Evolutionary conservation across 1,140 invertebrate species (phyloP).

Genomic region (Heliothis subflexa): DNA sequence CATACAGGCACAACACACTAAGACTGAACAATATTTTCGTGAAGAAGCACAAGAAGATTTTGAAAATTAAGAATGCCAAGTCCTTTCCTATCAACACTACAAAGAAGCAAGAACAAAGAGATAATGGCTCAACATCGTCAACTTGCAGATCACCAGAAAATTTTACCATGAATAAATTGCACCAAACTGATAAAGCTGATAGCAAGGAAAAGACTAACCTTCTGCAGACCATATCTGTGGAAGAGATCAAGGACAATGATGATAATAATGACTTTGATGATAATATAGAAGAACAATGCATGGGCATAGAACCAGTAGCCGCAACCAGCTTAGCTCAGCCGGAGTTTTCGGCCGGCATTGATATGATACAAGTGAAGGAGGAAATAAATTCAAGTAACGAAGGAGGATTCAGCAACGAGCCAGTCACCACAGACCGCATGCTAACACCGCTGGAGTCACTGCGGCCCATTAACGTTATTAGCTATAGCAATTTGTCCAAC

Average conservation of each 20-base stretch:
- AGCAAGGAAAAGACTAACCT: slow-evolving; percentile 61
- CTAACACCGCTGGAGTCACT: slow-evolving; percentile 70
- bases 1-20: slow-evolving; percentile 69
- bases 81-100: slow-evolving; percentile 47
- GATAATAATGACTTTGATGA: slow-evolving; percentile 75
- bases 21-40: slow-evolving; percentile 80
- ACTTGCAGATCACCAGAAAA: slow-evolving; percentile 65
- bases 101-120: slow-evolving; percentile 54
- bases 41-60: slow-evolving; percentile 82
- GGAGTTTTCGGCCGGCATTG: slow-evolving; percentile 56
- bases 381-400: slow-evolving; percentile 78
- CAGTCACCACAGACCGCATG: slow-evolving; percentile 59
- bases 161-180: slow-evolving; percentile 70
- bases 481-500: slow-evolving; percentile 75
- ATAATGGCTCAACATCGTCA: slow-evolving; percentile 69
- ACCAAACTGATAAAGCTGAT: slow-evolving; percentile 64
- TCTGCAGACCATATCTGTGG: slow-evolving; percentile 79
- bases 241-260: slow-evolving; percentile 82
- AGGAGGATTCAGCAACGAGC: slow-evolving; percentile 66
- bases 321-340: slow-evolving; percentile 57
- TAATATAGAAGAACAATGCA: slow-evolving; percentile 78
- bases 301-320: slow-evolving; percentile 76
- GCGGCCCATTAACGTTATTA: slow-evolving; percentile 81
- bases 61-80: slow-evolving; percentile 82
- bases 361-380: slow-evolving; percentile 75